phyloP scores from a whole-genome alignment of 1,140 invertebrate genomes.

The Polypedilum vanderplanki region DNA sequence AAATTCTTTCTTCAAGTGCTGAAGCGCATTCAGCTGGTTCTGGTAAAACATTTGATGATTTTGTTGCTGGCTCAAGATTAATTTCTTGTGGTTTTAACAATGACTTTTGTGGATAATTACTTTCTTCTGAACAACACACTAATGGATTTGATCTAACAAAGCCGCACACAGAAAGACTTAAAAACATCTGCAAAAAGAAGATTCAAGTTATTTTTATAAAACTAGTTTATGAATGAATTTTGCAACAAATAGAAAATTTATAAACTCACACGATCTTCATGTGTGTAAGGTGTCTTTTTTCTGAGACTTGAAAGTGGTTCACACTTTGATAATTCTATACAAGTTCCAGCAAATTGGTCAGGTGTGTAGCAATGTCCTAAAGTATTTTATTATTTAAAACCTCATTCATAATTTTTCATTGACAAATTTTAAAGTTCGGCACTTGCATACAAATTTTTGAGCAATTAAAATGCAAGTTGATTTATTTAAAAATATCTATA shows the following conservation, averaged over 20 bases:
- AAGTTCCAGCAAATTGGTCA: neutral
- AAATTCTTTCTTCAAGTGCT: constrained; percentile 38
- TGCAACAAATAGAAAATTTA: no score
- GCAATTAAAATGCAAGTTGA: no score
- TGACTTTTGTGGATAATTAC: neutral
- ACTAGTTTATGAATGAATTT: no score
- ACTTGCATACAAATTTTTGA: no score
- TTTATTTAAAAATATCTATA: no score
- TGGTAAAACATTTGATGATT: neutral
- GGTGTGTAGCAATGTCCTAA: neutral
- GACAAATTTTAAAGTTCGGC: no score
- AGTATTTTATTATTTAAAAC: no score
- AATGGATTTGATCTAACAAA: neutral
- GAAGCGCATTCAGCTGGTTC: neutral
- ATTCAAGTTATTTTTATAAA: no score
- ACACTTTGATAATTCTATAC: neutral
- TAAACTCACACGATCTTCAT: constrained; percentile 1
- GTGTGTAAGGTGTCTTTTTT: neutral
- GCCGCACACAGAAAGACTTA: neutral
- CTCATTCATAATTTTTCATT: no score
- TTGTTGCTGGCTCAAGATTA: no score
- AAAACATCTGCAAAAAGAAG: neutral
- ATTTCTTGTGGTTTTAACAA: no score
- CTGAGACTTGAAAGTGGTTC: neutral
- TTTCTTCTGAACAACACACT: neutral